Base-by-base conservation (phyloP, 2,888 invertebrate species). In the Lissocephala sabroskyi region DNA sequence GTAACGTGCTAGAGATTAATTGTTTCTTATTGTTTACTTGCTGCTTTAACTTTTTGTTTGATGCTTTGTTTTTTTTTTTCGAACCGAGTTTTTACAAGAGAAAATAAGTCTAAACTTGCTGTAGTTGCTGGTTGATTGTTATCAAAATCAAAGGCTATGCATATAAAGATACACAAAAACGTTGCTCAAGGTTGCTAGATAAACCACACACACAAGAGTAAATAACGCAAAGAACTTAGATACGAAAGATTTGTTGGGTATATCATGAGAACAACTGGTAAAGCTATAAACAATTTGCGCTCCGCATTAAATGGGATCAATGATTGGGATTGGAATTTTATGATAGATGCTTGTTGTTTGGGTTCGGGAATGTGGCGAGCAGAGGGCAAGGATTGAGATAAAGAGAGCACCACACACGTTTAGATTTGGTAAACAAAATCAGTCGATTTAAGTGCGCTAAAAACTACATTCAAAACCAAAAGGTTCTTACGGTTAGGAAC, bases 221-320 rank as follows among this genome's bases (percentile, higher is more conserved):
- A 16, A 33, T 16, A 35, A 35, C 35, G 32, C 37, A 60, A 32
- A 52, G 53, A 57, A 73, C 64, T n/a, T n/a, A n/a, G n/a, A n/a
- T n/a, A n/a, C n/a, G n/a, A n/a, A n/a, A n/a, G n/a, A n/a, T n/a
- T n/a, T n/a, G n/a, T n/a, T n/a, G n/a, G n/a, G n/a, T n/a, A n/a
- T n/a, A n/a, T n/a, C n/a, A n/a, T n/a, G n/a, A n/a, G n/a, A n/a
- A n/a, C 68, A 56, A 62, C 59, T 49, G 49, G 56, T 77, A 51
- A 74, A 75, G 68, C 78, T 78, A 77, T 63, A 45, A 57, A 68
- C 67, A 77, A 62, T 57, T 52, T 26, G 44, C 52, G 65, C 62
- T 61, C 52, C 46, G 10, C 9, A 4, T 16, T 14, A 19, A 18
- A 37, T 30, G 30, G n/a, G 6, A 35, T 5, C n/a, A n/a, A n/a